phyloP scores from a whole-genome alignment of 2,888 invertebrate genomes.

The Eristalis tenax region DNA sequence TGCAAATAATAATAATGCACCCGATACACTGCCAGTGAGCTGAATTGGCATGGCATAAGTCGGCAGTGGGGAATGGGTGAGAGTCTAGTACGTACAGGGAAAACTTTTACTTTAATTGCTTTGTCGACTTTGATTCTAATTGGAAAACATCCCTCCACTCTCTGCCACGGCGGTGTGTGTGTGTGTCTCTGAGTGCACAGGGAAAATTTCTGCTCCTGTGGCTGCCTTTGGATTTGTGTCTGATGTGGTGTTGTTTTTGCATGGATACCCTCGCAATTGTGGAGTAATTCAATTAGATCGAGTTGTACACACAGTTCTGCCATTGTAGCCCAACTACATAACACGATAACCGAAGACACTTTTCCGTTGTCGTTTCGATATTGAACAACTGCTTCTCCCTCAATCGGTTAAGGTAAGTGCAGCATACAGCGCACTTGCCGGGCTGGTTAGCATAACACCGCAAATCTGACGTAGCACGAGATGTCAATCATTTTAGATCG shows the following conservation, averaged over 20 bases:
- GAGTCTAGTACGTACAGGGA: not conserved
- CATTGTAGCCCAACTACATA: not conserved
- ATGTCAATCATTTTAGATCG: no score
- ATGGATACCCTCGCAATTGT: constrained; percentile 21
- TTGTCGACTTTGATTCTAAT: constrained; percentile 58
- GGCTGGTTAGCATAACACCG: no score
- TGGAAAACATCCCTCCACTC: constrained; percentile 32
- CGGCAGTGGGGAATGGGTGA: not conserved
- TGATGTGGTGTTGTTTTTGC: not conserved
- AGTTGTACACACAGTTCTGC: not conserved
- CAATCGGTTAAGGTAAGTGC: not conserved
- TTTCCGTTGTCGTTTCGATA: not conserved
- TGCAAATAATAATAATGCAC: constrained; percentile 11
- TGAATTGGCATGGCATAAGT: not conserved
- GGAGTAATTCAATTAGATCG: constrained; percentile 28
- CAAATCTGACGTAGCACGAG: no score
- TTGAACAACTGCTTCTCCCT: not conserved
- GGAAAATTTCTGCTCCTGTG: not conserved
- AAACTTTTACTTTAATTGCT: constrained; percentile 55
- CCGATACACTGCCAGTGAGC: not conserved
- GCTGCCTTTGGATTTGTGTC: not conserved
- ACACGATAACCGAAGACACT: constrained; percentile 11
- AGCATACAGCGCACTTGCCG: no score
- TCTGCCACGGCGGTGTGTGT: not conserved
- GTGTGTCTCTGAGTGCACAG: not conserved